Evolutionary conservation across 2,888 invertebrate species (phyloP).

Genomic region (Asteroscopus sphinx): DNA sequence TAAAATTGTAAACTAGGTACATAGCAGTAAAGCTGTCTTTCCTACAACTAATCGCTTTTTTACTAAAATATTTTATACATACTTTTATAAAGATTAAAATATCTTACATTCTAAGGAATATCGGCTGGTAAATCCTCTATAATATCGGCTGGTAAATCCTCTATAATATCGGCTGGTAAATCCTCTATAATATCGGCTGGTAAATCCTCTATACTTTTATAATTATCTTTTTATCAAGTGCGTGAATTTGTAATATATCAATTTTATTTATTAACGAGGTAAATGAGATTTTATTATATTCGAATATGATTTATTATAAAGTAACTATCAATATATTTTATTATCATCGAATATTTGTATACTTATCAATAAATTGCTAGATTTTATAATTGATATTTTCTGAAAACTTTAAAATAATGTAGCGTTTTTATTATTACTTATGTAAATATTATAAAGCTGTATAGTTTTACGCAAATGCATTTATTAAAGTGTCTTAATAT

Average conservation of each 20-base stretch:
- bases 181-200: neutral
- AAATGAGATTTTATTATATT: constrained; percentile 30
- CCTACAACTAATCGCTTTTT: constrained; percentile 34
- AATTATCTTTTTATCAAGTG: constrained; percentile 11
- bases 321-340: constrained; percentile 3
- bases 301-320: constrained; percentile 15
- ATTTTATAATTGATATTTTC: constrained; percentile 10
- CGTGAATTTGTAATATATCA: constrained; percentile 2
- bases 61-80: constrained; percentile 37
- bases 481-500: constrained; percentile 11
- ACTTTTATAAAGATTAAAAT: constrained; percentile 34
- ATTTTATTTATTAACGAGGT: constrained; percentile 33
- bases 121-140: neutral
- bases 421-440: constrained; percentile 14
- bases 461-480: constrained; percentile 18
- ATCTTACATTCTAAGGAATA: constrained; percentile 24
- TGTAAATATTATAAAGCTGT: constrained; percentile 27
- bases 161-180: neutral
- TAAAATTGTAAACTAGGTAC: constrained; percentile 36
- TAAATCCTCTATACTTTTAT: neutral
- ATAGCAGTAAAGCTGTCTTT: constrained; percentile 44
- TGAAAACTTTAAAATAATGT: constrained; percentile 1
- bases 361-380: neutral
- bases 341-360: neutral
- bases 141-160: neutral